phyloP scores from a whole-genome alignment of 2,888 invertebrate species.

The Sminthurinus aureus region DNA sequence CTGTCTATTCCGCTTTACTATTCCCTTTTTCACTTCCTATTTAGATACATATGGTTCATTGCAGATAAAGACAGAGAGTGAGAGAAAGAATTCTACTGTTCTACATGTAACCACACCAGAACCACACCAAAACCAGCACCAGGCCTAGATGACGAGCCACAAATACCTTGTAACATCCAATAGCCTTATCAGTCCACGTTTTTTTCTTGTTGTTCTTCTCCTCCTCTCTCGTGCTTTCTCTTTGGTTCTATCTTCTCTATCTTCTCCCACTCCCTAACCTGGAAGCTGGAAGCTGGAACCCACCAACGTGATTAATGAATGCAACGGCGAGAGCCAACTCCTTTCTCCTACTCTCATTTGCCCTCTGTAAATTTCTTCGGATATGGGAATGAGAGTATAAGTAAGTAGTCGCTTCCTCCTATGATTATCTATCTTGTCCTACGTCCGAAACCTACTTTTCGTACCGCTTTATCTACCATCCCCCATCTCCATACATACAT shows the following conservation, averaged over 20 bases:
- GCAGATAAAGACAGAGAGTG: neutral
- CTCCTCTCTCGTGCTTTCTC: neutral
- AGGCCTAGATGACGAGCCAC: slow-evolving; percentile 12
- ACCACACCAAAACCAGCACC: too few species aligned
- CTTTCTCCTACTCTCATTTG: slow-evolving; percentile 15
- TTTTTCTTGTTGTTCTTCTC: neutral
- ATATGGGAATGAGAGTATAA: slow-evolving; percentile 30
- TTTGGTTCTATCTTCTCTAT: neutral
- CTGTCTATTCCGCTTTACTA: too few species aligned
- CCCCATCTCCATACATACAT: neutral
- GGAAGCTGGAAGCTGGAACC: too few species aligned
- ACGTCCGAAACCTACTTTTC: slow-evolving; percentile 10
- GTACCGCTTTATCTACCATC: neutral
- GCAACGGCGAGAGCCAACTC: slow-evolving; percentile 35
- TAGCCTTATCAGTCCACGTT: slow-evolving; percentile 1
- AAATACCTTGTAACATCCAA: slow-evolving; percentile 19
- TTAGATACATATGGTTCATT: too few species aligned
- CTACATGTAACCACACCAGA: slow-evolving; percentile 2
- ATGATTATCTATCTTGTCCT: slow-evolving; percentile 41
- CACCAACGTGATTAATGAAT: slow-evolving; percentile 41
- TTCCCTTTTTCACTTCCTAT: too few species aligned
- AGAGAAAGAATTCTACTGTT: neutral
- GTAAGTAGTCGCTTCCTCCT: slow-evolving; percentile 24
- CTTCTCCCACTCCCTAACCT: slow-evolving; percentile 10
- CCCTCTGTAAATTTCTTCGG: slow-evolving; percentile 17